A percentile compares a stretch with the other conserved stretches of the same genome.
These are phyloP conservation scores for Pyrrhosoma nymphula DNA, from an alignment of 2,888 invertebrate genomes.

Conservation along the genomic window DNA sequence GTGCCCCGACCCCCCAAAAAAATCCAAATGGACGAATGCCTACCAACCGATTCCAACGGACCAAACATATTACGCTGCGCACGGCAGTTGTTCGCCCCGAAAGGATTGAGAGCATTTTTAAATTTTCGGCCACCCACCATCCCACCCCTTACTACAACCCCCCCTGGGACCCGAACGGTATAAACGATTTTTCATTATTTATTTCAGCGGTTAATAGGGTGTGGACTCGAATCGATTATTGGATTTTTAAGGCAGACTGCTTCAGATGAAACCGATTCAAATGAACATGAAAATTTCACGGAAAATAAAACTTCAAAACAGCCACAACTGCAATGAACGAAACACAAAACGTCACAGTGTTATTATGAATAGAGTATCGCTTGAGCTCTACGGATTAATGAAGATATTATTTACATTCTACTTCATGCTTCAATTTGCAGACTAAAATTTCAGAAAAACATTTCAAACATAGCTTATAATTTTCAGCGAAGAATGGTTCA, in stretches of 20 bases:
- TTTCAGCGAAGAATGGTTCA: too few relatives aligned
- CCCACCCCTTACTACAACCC: neutral
- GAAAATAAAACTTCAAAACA: too few relatives aligned
- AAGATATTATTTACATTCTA: too few relatives aligned
- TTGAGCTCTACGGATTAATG: too few relatives aligned
- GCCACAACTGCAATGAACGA: too few relatives aligned
- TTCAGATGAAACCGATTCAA: neutral
- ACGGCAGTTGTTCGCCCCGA: neutral
- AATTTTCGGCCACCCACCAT: too few relatives aligned
- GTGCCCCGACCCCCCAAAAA: neutral
- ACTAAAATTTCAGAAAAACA: too few relatives aligned
- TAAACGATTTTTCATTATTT: constrained; percentile 18
- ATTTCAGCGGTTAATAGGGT: neutral
- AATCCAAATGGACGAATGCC: neutral
- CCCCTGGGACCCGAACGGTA: neutral
- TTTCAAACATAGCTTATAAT: too few relatives aligned
- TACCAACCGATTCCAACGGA: neutral
- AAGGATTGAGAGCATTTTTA: neutral
- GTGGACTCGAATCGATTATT: neutral
- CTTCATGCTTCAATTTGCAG: too few relatives aligned
- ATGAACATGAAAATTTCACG: neutral
- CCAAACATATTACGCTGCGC: too few relatives aligned
- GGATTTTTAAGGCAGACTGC: neutral
- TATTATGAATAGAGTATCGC: too few relatives aligned
- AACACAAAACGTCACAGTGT: too few relatives aligned